Base-by-base conservation (phyloP, 1,140 invertebrate genomes). In the Polypedilum vanderplanki region DNA sequence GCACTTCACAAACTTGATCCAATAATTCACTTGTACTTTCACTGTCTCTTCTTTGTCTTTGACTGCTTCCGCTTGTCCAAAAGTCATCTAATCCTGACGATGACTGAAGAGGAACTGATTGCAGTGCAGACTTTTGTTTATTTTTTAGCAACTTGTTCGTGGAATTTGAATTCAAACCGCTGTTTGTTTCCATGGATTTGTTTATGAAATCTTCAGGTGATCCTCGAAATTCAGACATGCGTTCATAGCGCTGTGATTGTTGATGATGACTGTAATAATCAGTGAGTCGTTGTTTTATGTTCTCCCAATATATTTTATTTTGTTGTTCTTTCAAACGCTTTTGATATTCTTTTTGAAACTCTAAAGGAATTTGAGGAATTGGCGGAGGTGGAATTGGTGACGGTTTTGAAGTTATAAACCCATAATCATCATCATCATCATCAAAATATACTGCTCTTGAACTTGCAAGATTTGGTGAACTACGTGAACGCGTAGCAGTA, bases 1-100 rank as follows among this genome's bases (percentile, higher is more conserved):
- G 65, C 17, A 70, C 65, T 22, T 70, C 65, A 70, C 65, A 70
- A 18, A 70, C 65, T 70, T 70, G 65, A 70, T 70, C 65, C 20
- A 70, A 70, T 70, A 70, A 70, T 20, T 70, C 65, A 70, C 65
- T 70, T 70, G 65, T 70, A 70, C 65, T 70, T 70, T 17, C 65
- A 70, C 65, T 70, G 20, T 20, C 65, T 18, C 20, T 18, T 12
- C 65, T 18, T 33, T 5, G 24, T 12, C 65, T 18, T 33, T 5
- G 24, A 20, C 18, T 20, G 9, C 65, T 7, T 70, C 20, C 65
- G 20, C 17, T 70, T 70, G 20, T 70, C 65, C 65, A 70, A 70
- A 18, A 18, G 65, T 70, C 65, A 70, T 70, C 65, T 18, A 70
- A 70, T 70, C 65, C 65, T 7, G 20, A 70, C 65, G 65, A 70